phyloP scores from a whole-genome alignment of 1,140 invertebrate species.

The Oreohelix idahoensis region DNA sequence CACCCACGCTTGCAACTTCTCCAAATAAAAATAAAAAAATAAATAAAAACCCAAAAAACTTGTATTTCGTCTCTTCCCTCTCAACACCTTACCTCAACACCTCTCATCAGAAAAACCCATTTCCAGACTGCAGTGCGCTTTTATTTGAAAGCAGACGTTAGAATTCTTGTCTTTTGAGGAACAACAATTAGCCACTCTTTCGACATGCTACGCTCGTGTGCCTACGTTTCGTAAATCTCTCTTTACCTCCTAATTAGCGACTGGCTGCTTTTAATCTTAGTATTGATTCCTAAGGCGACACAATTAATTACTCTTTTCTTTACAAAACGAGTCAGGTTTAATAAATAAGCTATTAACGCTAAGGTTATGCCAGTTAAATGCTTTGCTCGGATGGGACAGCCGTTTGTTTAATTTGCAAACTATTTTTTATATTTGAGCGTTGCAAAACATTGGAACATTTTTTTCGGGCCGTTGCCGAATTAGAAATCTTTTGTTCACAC shows the following conservation, averaged over 20 bases:
- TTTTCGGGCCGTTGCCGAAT: not conserved
- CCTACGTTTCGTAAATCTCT: too few species aligned
- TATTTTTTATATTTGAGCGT: not conserved
- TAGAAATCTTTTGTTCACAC: not conserved
- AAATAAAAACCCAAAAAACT: too few species aligned
- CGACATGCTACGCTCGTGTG: not conserved
- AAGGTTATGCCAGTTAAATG: not conserved
- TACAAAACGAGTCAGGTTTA: not conserved
- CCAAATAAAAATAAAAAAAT: too few species aligned
- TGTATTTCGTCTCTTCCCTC: too few species aligned
- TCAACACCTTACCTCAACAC: not conserved
- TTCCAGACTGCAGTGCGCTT: not conserved
- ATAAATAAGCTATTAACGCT: conserved; percentile 18
- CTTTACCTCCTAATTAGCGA: not conserved
- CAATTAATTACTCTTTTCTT: conserved; percentile 21
- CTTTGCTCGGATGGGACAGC: not conserved
- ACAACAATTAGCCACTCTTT: not conserved
- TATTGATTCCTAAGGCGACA: conserved; percentile 22
- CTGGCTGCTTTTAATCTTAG: not conserved
- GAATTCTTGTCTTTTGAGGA: not conserved
- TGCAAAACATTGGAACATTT: not conserved
- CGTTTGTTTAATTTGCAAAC: not conserved
- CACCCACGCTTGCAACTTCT: too few species aligned
- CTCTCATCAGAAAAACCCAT: not conserved
- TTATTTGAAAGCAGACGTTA: not conserved